A percentile compares a stretch with the other conserved stretches of the same genome.
These are phyloP conservation scores for Chlorospingus flavigularis DNA, from an alignment of 2,797 vertebrate genomes.

Conservation along the genomic window DNA sequence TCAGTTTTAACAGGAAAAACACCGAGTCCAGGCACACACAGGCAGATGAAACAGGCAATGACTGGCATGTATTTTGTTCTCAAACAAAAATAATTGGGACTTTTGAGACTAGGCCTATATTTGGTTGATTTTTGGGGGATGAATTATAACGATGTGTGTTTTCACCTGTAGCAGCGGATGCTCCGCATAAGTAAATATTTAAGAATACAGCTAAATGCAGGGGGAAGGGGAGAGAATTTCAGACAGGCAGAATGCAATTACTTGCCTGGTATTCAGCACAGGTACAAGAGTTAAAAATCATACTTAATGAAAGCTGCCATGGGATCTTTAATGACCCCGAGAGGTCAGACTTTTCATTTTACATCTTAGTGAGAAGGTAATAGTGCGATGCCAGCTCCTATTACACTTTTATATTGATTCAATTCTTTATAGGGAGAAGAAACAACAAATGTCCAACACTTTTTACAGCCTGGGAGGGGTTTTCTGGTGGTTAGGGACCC, in stretches of 20 bases:
- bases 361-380: background rate
- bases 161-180: constrained; percentile 33
- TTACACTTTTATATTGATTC: background rate
- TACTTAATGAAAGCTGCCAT: constrained; percentile 30
- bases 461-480: background rate
- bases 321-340: background rate
- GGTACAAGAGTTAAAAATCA: constrained; percentile 43
- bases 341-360: constrained; percentile 39
- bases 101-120: constrained; percentile 49
- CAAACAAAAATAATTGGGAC: constrained; percentile 57
- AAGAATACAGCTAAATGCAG: background rate
- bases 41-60: constrained; percentile 51
- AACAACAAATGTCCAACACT: background rate
- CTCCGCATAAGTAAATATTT: background rate
- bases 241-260: background rate
- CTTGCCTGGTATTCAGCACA: constrained; percentile 2
- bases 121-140: background rate
- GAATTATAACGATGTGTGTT: constrained; percentile 27
- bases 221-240: background rate
- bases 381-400: background rate
- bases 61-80: constrained; percentile 62
- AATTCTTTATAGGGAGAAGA: background rate
- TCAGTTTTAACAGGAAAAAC: constrained; percentile 45
- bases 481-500: background rate
- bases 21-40: constrained; percentile 37